Percentiles rank a stretch among this genome's conserved stretches.
These are phyloP conservation scores for Tautogolabrus adspersus DNA, from an alignment of 2,113 vertebrate genomes.

Conservation along the genomic window DNA sequence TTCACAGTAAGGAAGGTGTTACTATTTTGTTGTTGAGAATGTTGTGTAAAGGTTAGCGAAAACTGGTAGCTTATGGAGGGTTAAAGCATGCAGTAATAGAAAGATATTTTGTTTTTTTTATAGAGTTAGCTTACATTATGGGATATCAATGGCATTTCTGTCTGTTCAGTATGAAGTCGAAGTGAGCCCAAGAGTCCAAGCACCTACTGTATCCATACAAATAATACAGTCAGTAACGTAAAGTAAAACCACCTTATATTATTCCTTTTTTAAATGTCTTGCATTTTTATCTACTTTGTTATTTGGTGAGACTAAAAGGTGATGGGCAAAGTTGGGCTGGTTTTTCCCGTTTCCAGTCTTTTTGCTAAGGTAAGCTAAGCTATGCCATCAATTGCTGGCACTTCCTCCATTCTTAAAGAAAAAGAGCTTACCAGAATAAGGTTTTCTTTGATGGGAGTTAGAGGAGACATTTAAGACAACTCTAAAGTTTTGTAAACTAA, in stretches of 20 bases:
- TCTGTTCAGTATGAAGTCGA: background rate
- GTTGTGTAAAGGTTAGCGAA: background rate
- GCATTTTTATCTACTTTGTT: too few relatives aligned
- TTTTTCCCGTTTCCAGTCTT: too few relatives aligned
- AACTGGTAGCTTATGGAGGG: background rate
- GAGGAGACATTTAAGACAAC: background rate
- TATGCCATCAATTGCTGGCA: too few relatives aligned
- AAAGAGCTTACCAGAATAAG: too few relatives aligned
- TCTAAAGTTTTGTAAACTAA: background rate
- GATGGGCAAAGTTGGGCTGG: too few relatives aligned
- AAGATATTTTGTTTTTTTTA: background rate
- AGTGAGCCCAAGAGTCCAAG: background rate
- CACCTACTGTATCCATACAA: background rate
- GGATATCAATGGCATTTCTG: background rate
- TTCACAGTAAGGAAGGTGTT: background rate
- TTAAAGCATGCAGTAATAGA: background rate
- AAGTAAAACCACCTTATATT: background rate
- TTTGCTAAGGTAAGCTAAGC: background rate
- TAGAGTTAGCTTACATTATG: too few relatives aligned
- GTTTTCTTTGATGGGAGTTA: background rate
- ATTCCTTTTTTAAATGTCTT: too few relatives aligned
- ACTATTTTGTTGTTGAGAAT: background rate
- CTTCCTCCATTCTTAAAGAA: too few relatives aligned
- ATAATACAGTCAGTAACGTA: background rate
- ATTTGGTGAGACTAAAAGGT: too few relatives aligned